Evolutionary conservation across 2,888 invertebrate species (phyloP), one percentile per base, ranked within the genome.

Genomic region (Hyposoter dolosus): DNA sequence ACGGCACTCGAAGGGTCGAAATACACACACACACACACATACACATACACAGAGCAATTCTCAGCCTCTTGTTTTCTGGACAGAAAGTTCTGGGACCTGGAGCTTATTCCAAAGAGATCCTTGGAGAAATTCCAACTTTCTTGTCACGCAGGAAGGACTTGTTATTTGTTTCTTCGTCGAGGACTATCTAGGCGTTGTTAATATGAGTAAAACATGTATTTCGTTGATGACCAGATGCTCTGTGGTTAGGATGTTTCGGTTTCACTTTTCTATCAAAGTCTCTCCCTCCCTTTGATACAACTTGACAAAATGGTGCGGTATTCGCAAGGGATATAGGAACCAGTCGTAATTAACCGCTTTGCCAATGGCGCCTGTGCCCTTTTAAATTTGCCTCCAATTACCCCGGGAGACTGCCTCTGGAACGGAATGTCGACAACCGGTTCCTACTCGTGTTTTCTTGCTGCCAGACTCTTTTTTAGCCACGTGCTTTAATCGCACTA

Each of bases 391-490:
- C 81, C 43, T 89, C 88, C 86, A 86, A 85, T 50, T 60, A 86
- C 85, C 88, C 85, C 88, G 72, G 40, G 63, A 43, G 88, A 45
- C 45, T 84, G 89, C 87, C 66, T 89, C 88, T 88, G 88, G 87
- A 91, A 91, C 90, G 89, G 88, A 88, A 89, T 88, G 69, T 76
- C 68, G 63, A 85, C 81, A 92, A 92, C 92, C 92, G 91, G 92
- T 92, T 92, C 87, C 88, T 85, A 69, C 47, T 83, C 84, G 86
- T 84, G 85, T 89, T 90, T 88, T 84, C 87, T 82, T 79, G 50
- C 77, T 28, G 71, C 69, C 35, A 9, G 66, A 86, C 35, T 35
- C 35, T 63, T 40, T 53, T 40, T 19, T 35, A 19, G 23, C 45
- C 50, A 28, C 47, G n/a, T 28, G 7, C 15, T 71, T 71, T 35